Percentiles rank a stretch among this genome's conserved stretches.
Conservation (phyloP, 2,888 invertebrate genomes). For the Urechis unicinctus region DNA sequence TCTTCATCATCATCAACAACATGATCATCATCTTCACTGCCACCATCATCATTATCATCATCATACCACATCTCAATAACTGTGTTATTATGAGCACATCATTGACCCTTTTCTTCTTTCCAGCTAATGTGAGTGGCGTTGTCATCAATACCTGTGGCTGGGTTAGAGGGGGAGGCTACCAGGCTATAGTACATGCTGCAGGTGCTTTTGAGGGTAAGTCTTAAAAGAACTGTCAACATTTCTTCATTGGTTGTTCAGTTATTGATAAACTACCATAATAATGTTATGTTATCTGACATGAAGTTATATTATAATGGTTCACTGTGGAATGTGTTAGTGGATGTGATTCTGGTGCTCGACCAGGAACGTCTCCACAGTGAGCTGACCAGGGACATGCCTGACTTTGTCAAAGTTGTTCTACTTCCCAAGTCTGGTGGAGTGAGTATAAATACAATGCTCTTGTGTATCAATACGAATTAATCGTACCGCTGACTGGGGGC, state of each 20-base stretch:
- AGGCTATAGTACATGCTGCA: slow-evolving; percentile 76
- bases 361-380: slow-evolving; percentile 94
- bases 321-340: slow-evolving; percentile 53
- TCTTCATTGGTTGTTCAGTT: background rate
- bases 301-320: background rate
- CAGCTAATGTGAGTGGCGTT: slow-evolving; percentile 61
- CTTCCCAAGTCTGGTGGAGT: slow-evolving; percentile 95
- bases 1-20: too few relatives aligned
- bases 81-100: too few relatives aligned
- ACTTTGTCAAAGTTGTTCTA: slow-evolving; percentile 84
- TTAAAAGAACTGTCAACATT: background rate
- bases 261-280: background rate
- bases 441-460: slow-evolving; percentile 11
- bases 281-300: background rate
- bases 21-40: too few relatives aligned
- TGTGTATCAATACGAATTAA: too few relatives aligned
- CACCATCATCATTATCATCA: too few relatives aligned
- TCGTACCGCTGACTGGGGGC: too few relatives aligned
- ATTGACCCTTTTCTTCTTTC: slow-evolving; percentile 5
- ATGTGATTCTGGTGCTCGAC: slow-evolving; percentile 89
- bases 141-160: slow-evolving; percentile 97
- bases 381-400: slow-evolving; percentile 84
- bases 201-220: slow-evolving; percentile 76
- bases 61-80: too few relatives aligned
- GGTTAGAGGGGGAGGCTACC: slow-evolving; percentile 88